Evolutionary conservation across 2,888 invertebrate genomes (phyloP).

Genomic region (Neoitamus cyanurus): DNA sequence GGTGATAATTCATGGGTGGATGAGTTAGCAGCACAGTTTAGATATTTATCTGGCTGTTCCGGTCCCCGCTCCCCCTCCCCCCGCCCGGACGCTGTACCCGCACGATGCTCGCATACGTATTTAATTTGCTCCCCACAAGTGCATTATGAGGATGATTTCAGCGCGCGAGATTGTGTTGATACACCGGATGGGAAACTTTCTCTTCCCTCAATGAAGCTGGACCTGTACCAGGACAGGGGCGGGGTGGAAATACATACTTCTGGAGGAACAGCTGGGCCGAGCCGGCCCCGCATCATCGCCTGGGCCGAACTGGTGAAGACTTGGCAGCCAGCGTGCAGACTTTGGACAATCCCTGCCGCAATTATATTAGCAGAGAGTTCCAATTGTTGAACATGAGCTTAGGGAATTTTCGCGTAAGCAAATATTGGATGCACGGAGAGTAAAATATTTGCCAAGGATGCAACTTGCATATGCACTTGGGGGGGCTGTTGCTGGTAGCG

Average conservation of each 20-base stretch:
- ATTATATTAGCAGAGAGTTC: slow-evolving; percentile 50
- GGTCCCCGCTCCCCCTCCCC: neutral
- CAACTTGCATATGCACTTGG: slow-evolving; percentile 18
- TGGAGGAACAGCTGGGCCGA: neutral
- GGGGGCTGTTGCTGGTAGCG: neutral
- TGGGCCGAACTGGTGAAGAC: neutral
- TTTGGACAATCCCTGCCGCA: slow-evolving; percentile 40
- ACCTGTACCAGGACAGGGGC: neutral
- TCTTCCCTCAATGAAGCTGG: neutral
- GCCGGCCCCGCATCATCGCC: neutral
- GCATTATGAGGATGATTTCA: slow-evolving; percentile 36
- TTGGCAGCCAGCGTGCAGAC: neutral
- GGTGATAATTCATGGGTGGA: slow-evolving; percentile 32
- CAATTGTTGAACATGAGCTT: slow-evolving; percentile 51
- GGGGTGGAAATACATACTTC: neutral
- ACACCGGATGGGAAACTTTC: slow-evolving; percentile 2
- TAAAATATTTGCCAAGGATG: slow-evolving; percentile 41
- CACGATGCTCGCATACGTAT: neutral
- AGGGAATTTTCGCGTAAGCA: slow-evolving; percentile 46
- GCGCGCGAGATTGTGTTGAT: slow-evolving; percentile 3
- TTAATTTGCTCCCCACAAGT: slow-evolving; percentile 38
- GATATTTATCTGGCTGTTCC: slow-evolving; percentile 17
- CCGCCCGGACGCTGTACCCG: neutral
- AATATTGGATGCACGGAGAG: slow-evolving; percentile 25
- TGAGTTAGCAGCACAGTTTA: slow-evolving; percentile 9